phyloP scores from a whole-genome alignment of 2,797 vertebrate species.

The Fistularia tabacaria region DNA sequence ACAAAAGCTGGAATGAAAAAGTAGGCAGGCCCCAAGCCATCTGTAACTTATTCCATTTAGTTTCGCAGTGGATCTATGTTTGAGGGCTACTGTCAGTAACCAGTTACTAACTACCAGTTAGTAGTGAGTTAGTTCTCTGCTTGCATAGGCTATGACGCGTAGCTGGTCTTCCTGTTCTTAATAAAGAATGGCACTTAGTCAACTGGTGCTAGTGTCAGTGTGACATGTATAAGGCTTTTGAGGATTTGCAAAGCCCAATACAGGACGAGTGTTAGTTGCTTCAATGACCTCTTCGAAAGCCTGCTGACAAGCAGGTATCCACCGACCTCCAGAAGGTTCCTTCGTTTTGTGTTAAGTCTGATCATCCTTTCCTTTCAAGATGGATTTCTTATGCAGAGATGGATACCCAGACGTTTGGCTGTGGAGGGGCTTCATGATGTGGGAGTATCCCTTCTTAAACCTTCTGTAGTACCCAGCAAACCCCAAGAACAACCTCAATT shows the following conservation, averaged over 20 bases:
- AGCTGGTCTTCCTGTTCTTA: neutral
- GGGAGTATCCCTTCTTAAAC: neutral
- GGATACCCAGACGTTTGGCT: neutral
- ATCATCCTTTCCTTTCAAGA: no score
- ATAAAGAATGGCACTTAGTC: neutral
- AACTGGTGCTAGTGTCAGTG: neutral
- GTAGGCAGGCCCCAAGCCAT: constrained; percentile 11
- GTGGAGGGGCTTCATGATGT: neutral
- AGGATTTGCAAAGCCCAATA: neutral
- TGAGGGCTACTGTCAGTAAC: no score
- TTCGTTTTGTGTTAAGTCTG: neutral
- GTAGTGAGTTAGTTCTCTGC: no score
- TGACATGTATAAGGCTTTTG: neutral
- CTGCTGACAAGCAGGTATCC: neutral
- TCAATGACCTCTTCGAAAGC: neutral
- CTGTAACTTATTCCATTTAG: neutral
- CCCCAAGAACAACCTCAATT: no score
- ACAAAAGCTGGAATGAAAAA: constrained; percentile 5
- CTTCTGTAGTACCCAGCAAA: no score
- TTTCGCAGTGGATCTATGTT: no score
- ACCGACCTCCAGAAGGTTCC: neutral
- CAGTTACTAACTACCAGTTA: no score
- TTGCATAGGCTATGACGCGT: neutral
- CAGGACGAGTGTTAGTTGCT: neutral
- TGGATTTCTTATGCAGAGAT: neutral